Percentiles rank a stretch among this genome's conserved stretches.
These are phyloP conservation scores for Troides oblongomaculatus DNA, from an alignment of 2,888 invertebrate species.

Conservation along the genomic window DNA sequence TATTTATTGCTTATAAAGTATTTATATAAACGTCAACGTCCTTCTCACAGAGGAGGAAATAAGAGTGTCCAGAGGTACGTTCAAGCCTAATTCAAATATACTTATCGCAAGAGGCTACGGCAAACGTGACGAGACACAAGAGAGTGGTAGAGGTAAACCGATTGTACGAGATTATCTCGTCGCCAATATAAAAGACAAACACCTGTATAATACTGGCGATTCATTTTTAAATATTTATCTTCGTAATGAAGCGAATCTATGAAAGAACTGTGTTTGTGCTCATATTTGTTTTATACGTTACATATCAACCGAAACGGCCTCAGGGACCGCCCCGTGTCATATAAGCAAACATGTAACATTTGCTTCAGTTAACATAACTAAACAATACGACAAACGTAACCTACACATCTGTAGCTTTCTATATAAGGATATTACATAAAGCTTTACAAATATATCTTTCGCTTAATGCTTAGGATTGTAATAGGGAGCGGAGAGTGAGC, in stretches of 20 bases:
- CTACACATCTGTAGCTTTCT: conserved; percentile 19
- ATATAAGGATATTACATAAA: conserved; percentile 13
- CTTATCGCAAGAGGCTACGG: conserved; percentile 71
- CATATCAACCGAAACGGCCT: conserved; percentile 34
- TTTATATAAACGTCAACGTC: conserved; percentile 35
- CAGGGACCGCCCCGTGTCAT: conserved; percentile 34
- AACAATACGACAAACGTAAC: conserved; percentile 26
- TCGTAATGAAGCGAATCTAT: not conserved
- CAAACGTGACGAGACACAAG: conserved; percentile 40
- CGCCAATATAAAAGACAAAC: conserved; percentile 33
- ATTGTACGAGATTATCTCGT: conserved; percentile 31
- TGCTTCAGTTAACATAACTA: conserved; percentile 18
- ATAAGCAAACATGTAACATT: conserved; percentile 26
- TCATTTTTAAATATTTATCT: conserved; percentile 22
- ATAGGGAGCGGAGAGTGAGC: conserved; percentile 2
- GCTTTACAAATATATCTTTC: conserved; percentile 17
- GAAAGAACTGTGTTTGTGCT: conserved; percentile 4
- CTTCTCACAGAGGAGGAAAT: conserved; percentile 67
- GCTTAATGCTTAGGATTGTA: conserved; percentile 18
- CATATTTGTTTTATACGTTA: conserved; percentile 27
- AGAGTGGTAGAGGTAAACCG: conserved; percentile 41
- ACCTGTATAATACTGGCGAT: conserved; percentile 30
- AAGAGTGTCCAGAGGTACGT: conserved; percentile 63
- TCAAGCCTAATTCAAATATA: conserved; percentile 65
- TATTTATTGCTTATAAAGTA: not conserved